Evolutionary conservation across 1,140 invertebrate species (phyloP).

Genomic region (Mizuhopecten yessoensis): DNA sequence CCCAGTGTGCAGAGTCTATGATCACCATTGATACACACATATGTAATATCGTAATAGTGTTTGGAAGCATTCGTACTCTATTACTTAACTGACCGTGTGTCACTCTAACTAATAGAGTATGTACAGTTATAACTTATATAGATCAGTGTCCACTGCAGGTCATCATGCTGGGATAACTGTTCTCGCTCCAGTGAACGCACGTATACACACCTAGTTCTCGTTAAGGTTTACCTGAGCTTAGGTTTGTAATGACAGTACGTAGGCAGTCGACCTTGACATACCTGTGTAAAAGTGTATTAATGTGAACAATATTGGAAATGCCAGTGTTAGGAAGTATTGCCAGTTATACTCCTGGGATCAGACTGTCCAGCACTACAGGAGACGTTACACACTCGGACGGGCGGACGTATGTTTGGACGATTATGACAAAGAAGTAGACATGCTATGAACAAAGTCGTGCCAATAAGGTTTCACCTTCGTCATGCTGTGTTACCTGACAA

Average conservation of each 20-base stretch:
- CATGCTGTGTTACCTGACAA: slow-evolving; percentile 11
- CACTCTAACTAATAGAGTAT: too few species aligned
- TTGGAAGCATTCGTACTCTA: too few species aligned
- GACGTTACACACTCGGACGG: not conserved
- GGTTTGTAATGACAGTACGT: slow-evolving; percentile 15
- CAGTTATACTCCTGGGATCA: not conserved
- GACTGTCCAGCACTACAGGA: not conserved
- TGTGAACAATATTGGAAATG: not conserved
- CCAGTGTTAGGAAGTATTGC: not conserved
- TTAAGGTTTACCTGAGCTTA: slow-evolving; percentile 13
- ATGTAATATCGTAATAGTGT: too few species aligned
- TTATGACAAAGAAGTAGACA: not conserved
- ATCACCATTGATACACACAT: too few species aligned
- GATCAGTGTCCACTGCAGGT: not conserved
- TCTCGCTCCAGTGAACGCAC: not conserved
- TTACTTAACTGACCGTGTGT: too few species aligned
- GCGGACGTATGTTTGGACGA: not conserved
- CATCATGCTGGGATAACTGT: not conserved
- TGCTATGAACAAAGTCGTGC: not conserved
- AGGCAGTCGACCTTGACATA: slow-evolving; percentile 16
- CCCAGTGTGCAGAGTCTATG: too few species aligned
- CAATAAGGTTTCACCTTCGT: slow-evolving; percentile 2
- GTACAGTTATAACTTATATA: not conserved
- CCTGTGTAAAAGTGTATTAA: not conserved
- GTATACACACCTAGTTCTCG: slow-evolving; percentile 11